phyloP scores from a whole-genome alignment of 2,888 invertebrate species.

The Dermolepida albohirtum region DNA sequence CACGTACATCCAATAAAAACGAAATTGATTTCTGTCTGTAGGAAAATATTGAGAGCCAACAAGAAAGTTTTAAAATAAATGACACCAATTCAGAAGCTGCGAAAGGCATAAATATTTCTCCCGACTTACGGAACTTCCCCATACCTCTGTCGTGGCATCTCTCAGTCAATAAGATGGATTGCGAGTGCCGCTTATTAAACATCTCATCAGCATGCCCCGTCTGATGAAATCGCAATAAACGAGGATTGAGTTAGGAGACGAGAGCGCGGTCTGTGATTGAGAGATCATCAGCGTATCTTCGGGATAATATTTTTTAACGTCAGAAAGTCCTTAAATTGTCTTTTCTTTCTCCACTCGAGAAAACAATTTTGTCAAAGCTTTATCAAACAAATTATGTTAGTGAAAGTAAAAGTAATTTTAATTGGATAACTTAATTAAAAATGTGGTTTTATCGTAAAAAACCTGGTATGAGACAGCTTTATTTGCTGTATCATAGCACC shows the following conservation, averaged over 20 bases:
- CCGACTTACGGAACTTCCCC: too few species aligned
- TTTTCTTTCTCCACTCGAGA: background rate
- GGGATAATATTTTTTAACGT: constrained; percentile 21
- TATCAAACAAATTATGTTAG: constrained; percentile 31
- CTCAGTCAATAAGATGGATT: constrained; percentile 21
- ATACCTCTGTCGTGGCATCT: too few species aligned
- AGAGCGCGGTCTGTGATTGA: constrained; percentile 42
- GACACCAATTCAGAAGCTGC: constrained; percentile 13
- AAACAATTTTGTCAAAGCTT: constrained; percentile 28
- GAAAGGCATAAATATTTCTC: constrained; percentile 24
- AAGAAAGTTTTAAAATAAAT: constrained; percentile 30
- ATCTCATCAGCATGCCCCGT: constrained; percentile 57
- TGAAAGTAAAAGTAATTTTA: constrained; percentile 32
- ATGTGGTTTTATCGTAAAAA: background rate
- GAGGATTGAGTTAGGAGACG: constrained; percentile 45
- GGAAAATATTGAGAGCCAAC: constrained; percentile 28
- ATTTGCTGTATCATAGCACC: too few species aligned
- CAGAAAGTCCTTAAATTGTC: too few species aligned
- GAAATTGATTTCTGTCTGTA: constrained; percentile 29
- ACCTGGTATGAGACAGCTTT: too few species aligned
- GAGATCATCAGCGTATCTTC: constrained; percentile 38
- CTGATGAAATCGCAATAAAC: constrained; percentile 58
- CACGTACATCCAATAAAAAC: constrained; percentile 27
- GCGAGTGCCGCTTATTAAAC: constrained; percentile 53
- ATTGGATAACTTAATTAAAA: constrained; percentile 30